Percentiles rank a stretch among this genome's conserved stretches.
Conservation (phyloP, 2,797 vertebrate species). For the Hapalemur alaotrensis region DNA sequence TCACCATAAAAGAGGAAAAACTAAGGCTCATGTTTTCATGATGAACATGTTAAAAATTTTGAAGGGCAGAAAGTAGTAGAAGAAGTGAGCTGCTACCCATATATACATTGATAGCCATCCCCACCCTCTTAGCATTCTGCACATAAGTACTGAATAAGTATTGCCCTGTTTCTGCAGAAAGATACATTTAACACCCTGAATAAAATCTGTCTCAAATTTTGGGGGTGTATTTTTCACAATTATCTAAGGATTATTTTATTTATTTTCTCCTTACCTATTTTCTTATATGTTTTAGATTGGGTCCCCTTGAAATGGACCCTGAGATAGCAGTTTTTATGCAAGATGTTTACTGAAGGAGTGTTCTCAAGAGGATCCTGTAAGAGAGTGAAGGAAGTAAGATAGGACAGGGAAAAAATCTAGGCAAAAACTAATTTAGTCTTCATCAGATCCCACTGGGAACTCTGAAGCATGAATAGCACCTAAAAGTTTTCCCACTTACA, state of each 20-base stretch:
- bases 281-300: not conserved
- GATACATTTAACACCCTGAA: not conserved
- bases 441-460: not conserved
- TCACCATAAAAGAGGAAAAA: not conserved
- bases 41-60: slow-evolving; percentile 11
- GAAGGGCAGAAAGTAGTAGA: not conserved
- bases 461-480: not conserved
- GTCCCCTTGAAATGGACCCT: not conserved
- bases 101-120: not conserved
- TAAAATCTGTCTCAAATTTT: slow-evolving; percentile 11
- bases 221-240: not conserved
- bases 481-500: not conserved
- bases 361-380: not conserved
- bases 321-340: slow-evolving; percentile 21
- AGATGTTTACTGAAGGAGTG: not conserved
- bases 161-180: not conserved
- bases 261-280: not conserved
- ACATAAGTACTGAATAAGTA: not conserved
- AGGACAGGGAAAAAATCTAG: not conserved
- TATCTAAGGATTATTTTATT: not conserved
- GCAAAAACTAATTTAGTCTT: not conserved
- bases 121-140: not conserved
- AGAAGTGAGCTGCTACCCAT: not conserved
- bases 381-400: not conserved
- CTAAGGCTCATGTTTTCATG: not conserved